Conservation (phyloP, 2,888 invertebrate genomes). For the Netelia melanura region DNA sequence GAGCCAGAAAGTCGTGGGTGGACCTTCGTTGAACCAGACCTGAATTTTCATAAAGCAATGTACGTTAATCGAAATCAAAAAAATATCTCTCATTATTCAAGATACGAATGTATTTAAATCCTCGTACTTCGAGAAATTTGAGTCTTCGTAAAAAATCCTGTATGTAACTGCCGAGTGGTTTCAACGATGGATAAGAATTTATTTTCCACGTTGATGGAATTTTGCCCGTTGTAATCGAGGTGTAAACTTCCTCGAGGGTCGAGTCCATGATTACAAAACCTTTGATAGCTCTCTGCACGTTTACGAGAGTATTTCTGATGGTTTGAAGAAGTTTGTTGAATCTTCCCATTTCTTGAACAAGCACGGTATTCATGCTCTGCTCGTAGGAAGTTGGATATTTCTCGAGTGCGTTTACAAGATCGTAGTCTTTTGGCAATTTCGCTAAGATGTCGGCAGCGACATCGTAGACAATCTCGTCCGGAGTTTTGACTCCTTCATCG, state of each 20-base stretch:
- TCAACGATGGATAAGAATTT: conserved; percentile 96
- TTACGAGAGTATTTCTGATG: conserved; percentile 91
- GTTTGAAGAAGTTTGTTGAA: conserved; percentile 91
- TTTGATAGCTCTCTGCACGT: conserved; percentile 95
- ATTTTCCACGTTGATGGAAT: conserved; percentile 94
- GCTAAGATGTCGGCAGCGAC: conserved; percentile 92
- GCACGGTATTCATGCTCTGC: conserved; percentile 97
- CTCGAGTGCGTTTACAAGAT: conserved; percentile 88
- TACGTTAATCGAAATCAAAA: not conserved
- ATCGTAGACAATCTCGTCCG: conserved; percentile 92
- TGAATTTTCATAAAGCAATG: conserved; percentile 78
- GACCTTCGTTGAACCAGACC: conserved; percentile 94
- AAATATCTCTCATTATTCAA: too few relatives aligned
- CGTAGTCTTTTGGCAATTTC: conserved; percentile 91
- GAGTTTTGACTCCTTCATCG: conserved; percentile 87
- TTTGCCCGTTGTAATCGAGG: conserved; percentile 93
- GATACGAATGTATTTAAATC: not conserved
- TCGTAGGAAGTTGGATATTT: conserved; percentile 91
- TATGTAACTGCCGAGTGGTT: conserved; percentile 95
- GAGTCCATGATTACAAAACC: conserved; percentile 91
- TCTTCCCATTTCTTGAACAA: conserved; percentile 94
- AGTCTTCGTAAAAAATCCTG: conserved; percentile 93
- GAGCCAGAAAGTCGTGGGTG: conserved; percentile 95
- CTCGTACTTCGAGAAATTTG: conserved; percentile 92
- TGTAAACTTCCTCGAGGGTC: conserved; percentile 93